A percentile compares a stretch with the other conserved stretches of the same genome.
phyloP scores from a whole-genome alignment of 2,113 vertebrate species.

The Origma solitaria region DNA sequence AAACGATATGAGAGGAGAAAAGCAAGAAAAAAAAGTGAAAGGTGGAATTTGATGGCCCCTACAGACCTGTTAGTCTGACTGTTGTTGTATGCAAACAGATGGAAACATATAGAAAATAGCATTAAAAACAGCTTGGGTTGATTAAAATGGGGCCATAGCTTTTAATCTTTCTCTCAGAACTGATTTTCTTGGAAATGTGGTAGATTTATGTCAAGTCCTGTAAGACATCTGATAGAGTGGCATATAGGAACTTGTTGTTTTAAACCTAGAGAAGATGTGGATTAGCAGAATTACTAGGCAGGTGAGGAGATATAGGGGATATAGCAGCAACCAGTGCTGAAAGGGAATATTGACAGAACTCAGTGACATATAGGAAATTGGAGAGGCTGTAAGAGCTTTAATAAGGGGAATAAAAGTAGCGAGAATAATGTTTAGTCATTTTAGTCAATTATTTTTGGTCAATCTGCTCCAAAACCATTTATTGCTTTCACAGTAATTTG shows the following conservation, averaged over 20 bases:
- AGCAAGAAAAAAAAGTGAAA: neutral
- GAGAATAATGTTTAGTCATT: neutral
- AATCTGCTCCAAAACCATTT: neutral
- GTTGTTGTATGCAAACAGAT: neutral
- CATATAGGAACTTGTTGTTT: neutral
- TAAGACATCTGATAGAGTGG: neutral
- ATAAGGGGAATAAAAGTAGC: neutral
- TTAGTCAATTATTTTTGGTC: too few species aligned
- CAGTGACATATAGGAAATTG: neutral
- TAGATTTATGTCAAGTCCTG: neutral
- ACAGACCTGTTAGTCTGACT: neutral
- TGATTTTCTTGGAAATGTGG: neutral
- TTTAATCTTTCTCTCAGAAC: neutral
- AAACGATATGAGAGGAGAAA: neutral
- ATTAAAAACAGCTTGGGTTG: neutral
- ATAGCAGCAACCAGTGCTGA: neutral
- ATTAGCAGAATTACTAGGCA: neutral
- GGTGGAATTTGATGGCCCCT: neutral
- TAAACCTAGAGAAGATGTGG: neutral
- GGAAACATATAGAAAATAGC: neutral
- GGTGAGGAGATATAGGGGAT: neutral
- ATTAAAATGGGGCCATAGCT: neutral
- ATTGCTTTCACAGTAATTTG: neutral
- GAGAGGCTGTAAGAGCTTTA: neutral
- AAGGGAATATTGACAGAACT: neutral